Evolutionary conservation across 2,888 invertebrate genomes (phyloP), one percentile per base, ranked within the genome.

Genomic region (Caenorhabditis zanzibari): DNA sequence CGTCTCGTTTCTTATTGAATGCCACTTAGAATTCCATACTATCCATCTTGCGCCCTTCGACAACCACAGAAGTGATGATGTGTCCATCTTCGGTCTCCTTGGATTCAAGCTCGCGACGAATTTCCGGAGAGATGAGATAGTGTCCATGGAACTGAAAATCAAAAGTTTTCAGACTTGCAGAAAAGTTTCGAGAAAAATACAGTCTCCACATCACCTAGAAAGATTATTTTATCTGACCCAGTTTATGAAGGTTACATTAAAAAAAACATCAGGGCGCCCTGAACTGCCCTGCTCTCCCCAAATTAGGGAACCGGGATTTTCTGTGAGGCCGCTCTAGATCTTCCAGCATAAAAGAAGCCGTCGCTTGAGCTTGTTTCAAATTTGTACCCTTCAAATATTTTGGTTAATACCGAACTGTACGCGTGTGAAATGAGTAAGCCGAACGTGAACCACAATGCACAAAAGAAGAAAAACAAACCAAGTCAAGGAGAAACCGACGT

Each of bases 41-140:
- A 66, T 88, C 88, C 24, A 73, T 80, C n/a, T 69, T 72, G 12
- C 85, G 77, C 12, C 71, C 61, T 10, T 82, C 69, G 35, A 86
- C 84, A 28, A 81, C 86, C 24, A 86, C 76, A 26, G 88, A 80
- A 56, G 75, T 75, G 61, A 85, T 84, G 38, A 84, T 44, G 38
- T 85, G 82, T 14, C 86, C 89, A 58, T 85, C 88, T 79, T 91
- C 92, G 7, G 83, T 90, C 71, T 96, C 96, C 88, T 96, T 94
- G 91, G 96, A 96, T 90, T 95, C 95, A 24, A 98, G 93, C 93
- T 98, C 97, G 85, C 96, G 94, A 68, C 97, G 94, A 77, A 98
- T 95, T 94, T 97, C 96, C 0, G 95, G 93, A 12, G 96, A 96
- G 64, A 97, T 95, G 75, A 93, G 91, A 44, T 92, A 92, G 85